Percentiles rank a stretch among this genome's conserved stretches.
These are phyloP conservation scores for Lepus europaeus DNA, from an alignment of 2,113 vertebrate genomes.

Conservation along the genomic window DNA sequence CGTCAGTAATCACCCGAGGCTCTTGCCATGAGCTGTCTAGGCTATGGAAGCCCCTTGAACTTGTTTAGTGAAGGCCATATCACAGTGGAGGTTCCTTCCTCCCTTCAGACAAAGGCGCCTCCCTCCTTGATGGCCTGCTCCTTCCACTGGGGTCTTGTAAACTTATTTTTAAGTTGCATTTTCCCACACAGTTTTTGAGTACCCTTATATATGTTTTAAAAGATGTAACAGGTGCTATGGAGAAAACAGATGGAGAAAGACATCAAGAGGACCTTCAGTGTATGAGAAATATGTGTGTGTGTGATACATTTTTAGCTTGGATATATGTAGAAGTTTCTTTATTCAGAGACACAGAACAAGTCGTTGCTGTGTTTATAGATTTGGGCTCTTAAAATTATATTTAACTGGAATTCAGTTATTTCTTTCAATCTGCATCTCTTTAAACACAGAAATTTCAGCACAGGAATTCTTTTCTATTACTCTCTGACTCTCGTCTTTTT, in stretches of 20 bases:
- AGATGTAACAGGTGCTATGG: background rate
- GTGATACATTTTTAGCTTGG: background rate
- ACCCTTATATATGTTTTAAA: background rate
- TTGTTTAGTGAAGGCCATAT: too few species aligned
- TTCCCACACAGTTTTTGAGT: background rate
- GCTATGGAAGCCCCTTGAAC: too few species aligned
- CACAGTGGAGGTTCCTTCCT: too few species aligned
- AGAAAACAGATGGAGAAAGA: background rate
- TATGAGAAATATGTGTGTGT: background rate
- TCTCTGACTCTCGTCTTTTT: background rate
- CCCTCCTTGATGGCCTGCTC: too few species aligned
- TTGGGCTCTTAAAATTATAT: slow-evolving; percentile 29
- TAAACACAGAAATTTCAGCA: background rate
- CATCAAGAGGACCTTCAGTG: background rate
- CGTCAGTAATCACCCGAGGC: too few species aligned
- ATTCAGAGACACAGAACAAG: background rate
- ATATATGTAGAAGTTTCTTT: background rate
- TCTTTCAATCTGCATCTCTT: background rate
- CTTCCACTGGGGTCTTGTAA: too few species aligned
- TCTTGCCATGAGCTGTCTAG: too few species aligned
- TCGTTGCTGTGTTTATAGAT: background rate
- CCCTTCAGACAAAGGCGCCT: too few species aligned
- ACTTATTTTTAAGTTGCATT: too few species aligned
- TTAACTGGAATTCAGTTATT: background rate
- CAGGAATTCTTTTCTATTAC: background rate